Conservation (phyloP, 2,888 invertebrate species). For the Cantharis lateralis region DNA sequence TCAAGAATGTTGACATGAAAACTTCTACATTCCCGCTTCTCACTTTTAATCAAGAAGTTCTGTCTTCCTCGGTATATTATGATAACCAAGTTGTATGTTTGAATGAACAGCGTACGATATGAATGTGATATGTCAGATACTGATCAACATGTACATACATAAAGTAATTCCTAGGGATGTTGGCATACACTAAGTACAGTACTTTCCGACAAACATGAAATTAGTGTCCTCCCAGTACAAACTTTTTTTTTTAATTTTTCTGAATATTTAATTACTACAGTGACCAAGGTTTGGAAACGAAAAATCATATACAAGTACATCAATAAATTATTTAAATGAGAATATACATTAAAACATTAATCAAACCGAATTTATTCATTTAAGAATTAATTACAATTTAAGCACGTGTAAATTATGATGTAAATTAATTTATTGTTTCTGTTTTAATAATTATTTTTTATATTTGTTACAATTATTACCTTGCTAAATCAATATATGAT, state of each 20-base stretch:
- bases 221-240: not conserved
- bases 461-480: constrained; percentile 1
- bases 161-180: not conserved
- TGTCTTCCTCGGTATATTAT: not conserved
- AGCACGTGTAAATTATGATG: not conserved
- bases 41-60: not conserved
- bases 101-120: not conserved
- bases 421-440: not conserved
- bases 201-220: not conserved
- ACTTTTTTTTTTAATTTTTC: not conserved
- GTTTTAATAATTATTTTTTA: not conserved
- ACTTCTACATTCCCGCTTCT: not conserved
- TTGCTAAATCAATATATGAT: not conserved
- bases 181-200: not conserved
- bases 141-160: not conserved
- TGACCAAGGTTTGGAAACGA: not conserved
- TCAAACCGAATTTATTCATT: not conserved
- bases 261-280: not conserved
- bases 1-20: not conserved
- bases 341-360: not conserved
- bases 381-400: not conserved
- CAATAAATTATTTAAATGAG: not conserved
- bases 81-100: not conserved
- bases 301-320: not conserved
- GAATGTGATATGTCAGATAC: not conserved